Evolutionary conservation across 2,888 invertebrate genomes (phyloP), one percentile per base, ranked within the genome.

Genomic region (Venusia cambrica): DNA sequence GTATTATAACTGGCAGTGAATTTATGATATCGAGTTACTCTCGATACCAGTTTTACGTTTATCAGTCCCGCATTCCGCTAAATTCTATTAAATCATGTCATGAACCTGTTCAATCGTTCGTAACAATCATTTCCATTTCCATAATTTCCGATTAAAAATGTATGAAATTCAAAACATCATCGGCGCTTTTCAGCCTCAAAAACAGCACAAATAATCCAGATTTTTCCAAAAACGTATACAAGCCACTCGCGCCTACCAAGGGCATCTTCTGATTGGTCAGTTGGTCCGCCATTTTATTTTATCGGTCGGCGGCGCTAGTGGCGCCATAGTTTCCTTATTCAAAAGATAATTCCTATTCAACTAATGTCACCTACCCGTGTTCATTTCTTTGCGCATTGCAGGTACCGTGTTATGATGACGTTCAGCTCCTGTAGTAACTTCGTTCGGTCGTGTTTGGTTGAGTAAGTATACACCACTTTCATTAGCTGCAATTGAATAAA

Each of bases 391-490:
- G 69, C 57, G 8, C 63, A 42, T 9, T 75, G 80, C 15, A 79
- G 47, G 45, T 87, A 85, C 45, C 84, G 67, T 3, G 51, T 29
- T 20, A 85, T 72, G 6, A 79, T 56, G 0, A 58, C 36, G 2
- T 64, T 62, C 1, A 85, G 48, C n/a, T 87, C 80, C 2, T 73
- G 67, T 1, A 90, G 89, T 51, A 90, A 67, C 32, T 70, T 64
- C 24, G 67, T 85, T 50, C 93, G 87, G 61, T 90, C 88, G 53
- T 79, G 72, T 17, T 68, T 81, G 26, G 77, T 73, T 5, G 84
- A 70, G 71, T 90, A 91, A 46, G 78, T 67, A 27, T 83, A 83
- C n/a, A 92, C 85, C 29, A 89, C 87, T 42, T 85, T 73, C 22
- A 88, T 88, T 7, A 93, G 76, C 57, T 92, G 45, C 3, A 51